phyloP scores from a whole-genome alignment of 2,888 invertebrate species.

The Netelia fuscicornis region DNA sequence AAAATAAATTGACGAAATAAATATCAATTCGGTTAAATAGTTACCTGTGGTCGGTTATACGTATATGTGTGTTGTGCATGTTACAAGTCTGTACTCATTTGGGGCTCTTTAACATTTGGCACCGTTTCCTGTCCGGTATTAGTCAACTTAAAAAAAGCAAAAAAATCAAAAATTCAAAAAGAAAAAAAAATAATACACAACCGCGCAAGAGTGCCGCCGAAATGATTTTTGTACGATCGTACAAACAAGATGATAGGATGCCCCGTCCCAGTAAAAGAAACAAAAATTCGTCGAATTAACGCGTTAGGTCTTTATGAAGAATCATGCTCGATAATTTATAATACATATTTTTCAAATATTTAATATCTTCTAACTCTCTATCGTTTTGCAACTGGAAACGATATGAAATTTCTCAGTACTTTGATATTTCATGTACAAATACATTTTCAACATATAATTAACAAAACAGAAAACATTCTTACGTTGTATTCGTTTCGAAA shows the following conservation, averaged over 20 bases:
- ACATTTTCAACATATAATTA: too few species aligned
- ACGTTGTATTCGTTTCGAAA: too few species aligned
- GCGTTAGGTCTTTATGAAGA: conserved; percentile 37
- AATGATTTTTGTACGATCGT: conserved; percentile 23
- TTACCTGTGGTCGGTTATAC: conserved; percentile 84
- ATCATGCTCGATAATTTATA: conserved; percentile 1
- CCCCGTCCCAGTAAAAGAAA: conserved; percentile 36
- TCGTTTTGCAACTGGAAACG: too few species aligned
- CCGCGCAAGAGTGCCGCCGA: conserved; percentile 52
- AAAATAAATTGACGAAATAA: conserved; percentile 67
- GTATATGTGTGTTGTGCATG: conserved; percentile 83
- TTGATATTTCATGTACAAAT: too few species aligned
- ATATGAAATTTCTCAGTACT: too few species aligned
- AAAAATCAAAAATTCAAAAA: conserved; percentile 81
- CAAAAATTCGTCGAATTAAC: conserved; percentile 25
- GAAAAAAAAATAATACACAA: conserved; percentile 73
- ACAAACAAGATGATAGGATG: conserved; percentile 25
- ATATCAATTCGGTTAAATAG: conserved; percentile 81
- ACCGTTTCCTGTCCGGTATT: conserved; percentile 83
- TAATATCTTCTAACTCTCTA: too few species aligned
- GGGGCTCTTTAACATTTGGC: conserved; percentile 84
- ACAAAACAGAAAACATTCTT: too few species aligned
- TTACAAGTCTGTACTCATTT: conserved; percentile 84
- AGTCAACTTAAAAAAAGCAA: conserved; percentile 84
- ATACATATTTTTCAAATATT: background rate